Evolutionary conservation across 2,888 invertebrate species (phyloP).

Genomic region (Torymus tubicola): DNA sequence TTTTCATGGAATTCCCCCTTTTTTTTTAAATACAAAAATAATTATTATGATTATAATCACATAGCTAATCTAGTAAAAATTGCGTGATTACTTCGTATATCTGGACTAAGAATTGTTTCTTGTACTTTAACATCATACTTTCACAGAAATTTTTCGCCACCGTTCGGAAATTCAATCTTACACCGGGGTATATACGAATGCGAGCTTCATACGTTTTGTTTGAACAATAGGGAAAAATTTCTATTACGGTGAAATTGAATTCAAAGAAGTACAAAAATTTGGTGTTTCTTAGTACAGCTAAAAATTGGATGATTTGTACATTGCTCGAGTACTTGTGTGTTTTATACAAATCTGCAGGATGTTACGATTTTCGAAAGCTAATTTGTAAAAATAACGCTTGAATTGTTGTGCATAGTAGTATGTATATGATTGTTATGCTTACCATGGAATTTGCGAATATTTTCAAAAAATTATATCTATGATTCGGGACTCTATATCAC

Average conservation of each 20-base stretch:
- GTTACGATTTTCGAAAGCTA: too few relatives aligned
- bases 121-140: slow-evolving; percentile 44
- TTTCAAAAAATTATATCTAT: slow-evolving; percentile 14
- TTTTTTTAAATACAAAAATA: slow-evolving; percentile 53
- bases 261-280: slow-evolving; percentile 42
- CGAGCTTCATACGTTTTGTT: background rate
- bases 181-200: background rate
- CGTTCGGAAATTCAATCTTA: slow-evolving; percentile 11
- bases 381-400: background rate
- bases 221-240: slow-evolving; percentile 7
- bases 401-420: too few relatives aligned
- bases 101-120: slow-evolving; percentile 50
- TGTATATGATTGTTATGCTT: too few relatives aligned
- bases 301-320: slow-evolving; percentile 41
- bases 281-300: slow-evolving; percentile 44
- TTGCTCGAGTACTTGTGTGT: background rate
- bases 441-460: slow-evolving; percentile 15
- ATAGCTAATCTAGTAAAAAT: slow-evolving; percentile 45
- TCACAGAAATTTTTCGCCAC: slow-evolving; percentile 18
- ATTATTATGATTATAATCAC: slow-evolving; percentile 37
- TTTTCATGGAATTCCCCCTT: slow-evolving; percentile 24
- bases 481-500: too few relatives aligned
- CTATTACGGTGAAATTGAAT: slow-evolving; percentile 12
- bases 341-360: slow-evolving; percentile 19
- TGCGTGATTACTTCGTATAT: background rate